These are phyloP conservation scores for Toxostoma redivivum DNA, from an alignment of 2,113 vertebrate genomes.

Conservation along the genomic window DNA sequence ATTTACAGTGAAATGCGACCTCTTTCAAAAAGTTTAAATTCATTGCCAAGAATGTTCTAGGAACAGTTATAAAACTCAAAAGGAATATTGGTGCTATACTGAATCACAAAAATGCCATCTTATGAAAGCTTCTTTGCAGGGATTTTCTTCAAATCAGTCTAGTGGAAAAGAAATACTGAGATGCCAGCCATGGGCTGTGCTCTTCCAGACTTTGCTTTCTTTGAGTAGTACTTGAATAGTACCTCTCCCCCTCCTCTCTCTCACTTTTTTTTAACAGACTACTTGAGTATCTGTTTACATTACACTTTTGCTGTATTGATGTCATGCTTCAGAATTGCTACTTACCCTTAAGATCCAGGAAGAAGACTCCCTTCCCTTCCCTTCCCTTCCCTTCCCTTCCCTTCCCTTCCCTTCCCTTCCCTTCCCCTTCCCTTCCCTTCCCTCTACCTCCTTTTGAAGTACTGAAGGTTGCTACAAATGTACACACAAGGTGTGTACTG, in stretches of 20 bases:
- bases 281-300: constrained; percentile 32
- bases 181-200: neutral
- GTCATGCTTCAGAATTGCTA: neutral
- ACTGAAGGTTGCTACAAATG: neutral
- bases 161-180: constrained; percentile 41
- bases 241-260: neutral
- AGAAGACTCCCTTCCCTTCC: neutral
- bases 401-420: neutral
- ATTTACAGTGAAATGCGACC: constrained; percentile 62
- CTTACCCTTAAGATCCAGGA: neutral
- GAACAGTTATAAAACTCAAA: constrained; percentile 56
- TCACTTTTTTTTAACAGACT: neutral
- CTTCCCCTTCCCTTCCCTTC: neutral
- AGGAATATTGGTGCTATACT: constrained; percentile 61
- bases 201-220: constrained; percentile 35
- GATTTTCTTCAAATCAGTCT: constrained; percentile 47
- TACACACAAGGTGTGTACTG: neutral
- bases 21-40: constrained; percentile 64
- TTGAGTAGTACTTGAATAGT: constrained; percentile 8
- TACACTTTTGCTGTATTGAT: neutral
- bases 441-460: neutral
- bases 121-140: constrained; percentile 57
- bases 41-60: constrained; percentile 42
- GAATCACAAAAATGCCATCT: constrained; percentile 29
- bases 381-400: neutral